phyloP scores from a whole-genome alignment of 2,888 invertebrate genomes.

The Agrotis puta region DNA sequence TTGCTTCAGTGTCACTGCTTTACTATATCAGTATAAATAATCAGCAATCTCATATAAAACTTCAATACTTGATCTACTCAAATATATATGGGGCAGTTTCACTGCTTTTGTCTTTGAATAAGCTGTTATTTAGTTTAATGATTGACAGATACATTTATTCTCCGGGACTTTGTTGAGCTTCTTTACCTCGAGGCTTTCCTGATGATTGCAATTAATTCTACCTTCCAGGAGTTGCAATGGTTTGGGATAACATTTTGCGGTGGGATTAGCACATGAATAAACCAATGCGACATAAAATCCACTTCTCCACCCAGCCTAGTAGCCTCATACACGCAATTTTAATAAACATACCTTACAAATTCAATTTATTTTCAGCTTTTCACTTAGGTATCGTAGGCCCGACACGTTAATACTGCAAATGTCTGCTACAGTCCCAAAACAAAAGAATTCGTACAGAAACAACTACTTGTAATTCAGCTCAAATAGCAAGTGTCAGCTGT shows the following conservation, averaged over 20 bases:
- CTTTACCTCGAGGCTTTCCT: no score
- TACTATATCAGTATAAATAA: background rate
- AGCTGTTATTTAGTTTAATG: background rate
- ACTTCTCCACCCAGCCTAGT: no score
- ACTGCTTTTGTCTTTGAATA: background rate
- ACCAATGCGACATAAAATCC: no score
- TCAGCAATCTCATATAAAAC: background rate
- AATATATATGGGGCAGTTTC: background rate
- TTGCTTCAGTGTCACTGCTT: background rate
- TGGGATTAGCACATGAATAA: no score
- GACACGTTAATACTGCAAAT: background rate
- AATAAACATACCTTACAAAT: background rate
- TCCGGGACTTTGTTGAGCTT: no score
- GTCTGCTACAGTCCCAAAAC: conserved; percentile 9
- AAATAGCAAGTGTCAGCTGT: conserved; percentile 46
- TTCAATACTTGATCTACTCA: background rate
- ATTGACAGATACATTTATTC: background rate
- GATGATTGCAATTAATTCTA: no score
- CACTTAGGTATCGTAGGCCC: no score
- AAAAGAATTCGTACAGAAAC: conserved; percentile 18
- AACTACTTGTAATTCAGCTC: conserved; percentile 48
- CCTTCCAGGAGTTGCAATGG: no score
- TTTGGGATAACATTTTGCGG: no score
- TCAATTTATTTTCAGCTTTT: background rate
- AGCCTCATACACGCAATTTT: background rate